Conservation (phyloP, 2,113 vertebrate genomes). For the Actenoides lindsayi region DNA sequence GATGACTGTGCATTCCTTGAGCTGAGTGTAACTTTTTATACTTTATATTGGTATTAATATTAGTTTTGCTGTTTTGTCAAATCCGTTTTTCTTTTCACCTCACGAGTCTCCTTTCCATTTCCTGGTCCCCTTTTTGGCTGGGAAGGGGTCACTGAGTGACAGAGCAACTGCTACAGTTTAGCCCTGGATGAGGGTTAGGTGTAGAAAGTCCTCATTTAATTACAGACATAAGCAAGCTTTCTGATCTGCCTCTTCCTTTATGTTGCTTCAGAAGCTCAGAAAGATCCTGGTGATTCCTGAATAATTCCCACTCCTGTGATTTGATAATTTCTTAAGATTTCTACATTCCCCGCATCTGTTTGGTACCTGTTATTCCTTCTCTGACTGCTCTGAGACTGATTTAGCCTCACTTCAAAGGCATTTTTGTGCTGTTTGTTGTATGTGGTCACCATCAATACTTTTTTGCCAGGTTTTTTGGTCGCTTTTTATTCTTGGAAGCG, state of each 20-base stretch:
- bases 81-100: neutral
- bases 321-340: neutral
- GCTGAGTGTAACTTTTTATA: neutral
- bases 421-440: neutral
- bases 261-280: neutral
- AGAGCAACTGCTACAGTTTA: neutral
- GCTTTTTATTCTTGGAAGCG: neutral
- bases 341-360: neutral
- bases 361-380: neutral
- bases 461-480: neutral
- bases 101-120: neutral
- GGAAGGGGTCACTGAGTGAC: neutral
- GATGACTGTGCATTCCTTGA: neutral
- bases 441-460: neutral
- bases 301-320: neutral
- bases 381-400: neutral
- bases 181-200: neutral
- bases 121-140: neutral
- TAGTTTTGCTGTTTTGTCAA: neutral
- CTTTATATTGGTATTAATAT: neutral
- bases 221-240: neutral
- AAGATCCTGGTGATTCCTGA: neutral
- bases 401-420: neutral
- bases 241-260: neutral
- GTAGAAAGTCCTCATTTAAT: neutral